Base-by-base conservation (phyloP, 2,888 invertebrate species). In the Ptilodon capucinus region DNA sequence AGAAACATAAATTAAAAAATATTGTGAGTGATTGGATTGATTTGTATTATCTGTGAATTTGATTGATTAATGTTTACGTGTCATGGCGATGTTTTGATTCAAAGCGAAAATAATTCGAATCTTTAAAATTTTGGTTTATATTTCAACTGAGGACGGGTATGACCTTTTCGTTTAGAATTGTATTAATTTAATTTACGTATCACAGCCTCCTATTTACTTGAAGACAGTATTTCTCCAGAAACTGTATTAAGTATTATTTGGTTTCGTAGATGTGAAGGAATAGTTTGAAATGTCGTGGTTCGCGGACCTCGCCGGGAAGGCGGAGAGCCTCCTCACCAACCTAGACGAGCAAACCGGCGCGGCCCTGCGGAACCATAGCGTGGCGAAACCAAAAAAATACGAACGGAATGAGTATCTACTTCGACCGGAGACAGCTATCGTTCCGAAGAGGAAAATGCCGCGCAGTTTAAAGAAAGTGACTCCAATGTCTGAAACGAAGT, bases 261-360 rank as follows among this genome's bases (percentile, higher is more conserved):
- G 44, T 46, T 68, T 72, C n/a, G 51, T 57, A 77, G 76, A 54
- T 53, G 40, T 57, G 63, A 65, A 57, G 55, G 57, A 70, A 64
- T 46, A 41, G 30, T 44, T 52, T 25, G 47, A 77, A 76, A 95
- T 95, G 94, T 93, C 95, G 58, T 95, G 95, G 95, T 92, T 96
- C 48, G 90, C 93, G 52, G 95, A 93, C 52, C 86, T 95, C 46
- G 95, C 95, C 50, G 95, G 94, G 21, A 95, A 93, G 76, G 95
- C 96, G 11, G 96, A 96, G 73, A 92, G 92, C 69, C 92, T 96
- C 49, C 88, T 96, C 16, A 95, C 95, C 69, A 94, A 94, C 70
- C 80, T 96, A 18, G 96, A 96, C 68, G 93, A 95, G 68, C 94
- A 94, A 76, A 95, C 95, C 18, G 95, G 95, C 0, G 92, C 86